Evolutionary conservation across 64 coral and sea anemone species (phyloP).

Genomic region (Porites australiensis): DNA sequence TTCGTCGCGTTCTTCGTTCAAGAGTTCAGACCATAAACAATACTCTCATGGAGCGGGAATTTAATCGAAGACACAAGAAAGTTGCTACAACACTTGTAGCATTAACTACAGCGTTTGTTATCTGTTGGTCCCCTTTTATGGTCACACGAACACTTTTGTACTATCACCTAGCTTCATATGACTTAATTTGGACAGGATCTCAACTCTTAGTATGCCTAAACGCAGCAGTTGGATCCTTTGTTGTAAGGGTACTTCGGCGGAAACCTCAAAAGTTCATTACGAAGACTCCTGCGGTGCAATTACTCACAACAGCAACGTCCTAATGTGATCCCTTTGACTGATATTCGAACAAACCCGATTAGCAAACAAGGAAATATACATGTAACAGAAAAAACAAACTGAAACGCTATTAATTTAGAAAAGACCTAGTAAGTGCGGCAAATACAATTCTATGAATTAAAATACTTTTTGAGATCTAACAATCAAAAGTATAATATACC

Average conservation of each 20-base stretch:
- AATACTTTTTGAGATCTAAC: too few species aligned
- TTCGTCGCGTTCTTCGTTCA: neutral
- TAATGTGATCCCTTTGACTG: too few species aligned
- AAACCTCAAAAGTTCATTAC: neutral
- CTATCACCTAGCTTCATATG: neutral
- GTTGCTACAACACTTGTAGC: neutral
- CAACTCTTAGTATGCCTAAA: neutral
- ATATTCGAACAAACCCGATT: too few species aligned
- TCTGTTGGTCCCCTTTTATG: neutral
- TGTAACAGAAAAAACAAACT: too few species aligned
- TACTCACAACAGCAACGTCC: too few species aligned
- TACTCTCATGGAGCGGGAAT: neutral
- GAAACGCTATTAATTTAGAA: too few species aligned
- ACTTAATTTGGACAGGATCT: neutral
- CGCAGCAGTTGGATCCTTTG: neutral
- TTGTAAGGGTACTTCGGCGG: neutral
- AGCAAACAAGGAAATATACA: too few species aligned
- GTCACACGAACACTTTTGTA: neutral
- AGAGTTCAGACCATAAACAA: neutral
- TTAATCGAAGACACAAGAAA: slow-evolving; percentile 1
- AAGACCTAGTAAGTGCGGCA: too few species aligned
- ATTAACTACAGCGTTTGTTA: neutral
- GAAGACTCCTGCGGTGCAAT: neutral
- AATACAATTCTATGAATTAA: too few species aligned
- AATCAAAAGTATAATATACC: too few species aligned